phyloP scores from a whole-genome alignment of 2,888 invertebrate genomes.

The Spodoptera picta region DNA sequence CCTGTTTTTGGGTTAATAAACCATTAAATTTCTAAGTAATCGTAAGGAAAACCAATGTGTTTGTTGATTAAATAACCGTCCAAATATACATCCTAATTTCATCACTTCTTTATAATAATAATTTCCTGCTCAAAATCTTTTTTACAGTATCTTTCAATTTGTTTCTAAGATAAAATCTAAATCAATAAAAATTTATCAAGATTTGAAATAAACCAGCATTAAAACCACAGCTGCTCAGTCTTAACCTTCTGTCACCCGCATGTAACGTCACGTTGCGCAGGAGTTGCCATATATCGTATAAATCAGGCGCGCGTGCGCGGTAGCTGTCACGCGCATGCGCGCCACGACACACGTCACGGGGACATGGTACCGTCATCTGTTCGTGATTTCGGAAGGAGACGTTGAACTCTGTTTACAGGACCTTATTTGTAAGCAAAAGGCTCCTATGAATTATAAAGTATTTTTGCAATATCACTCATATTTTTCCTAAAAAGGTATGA shows the following conservation, averaged over 20 bases:
- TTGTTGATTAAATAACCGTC: too few species aligned
- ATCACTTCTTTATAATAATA: too few species aligned
- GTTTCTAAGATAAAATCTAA: too few species aligned
- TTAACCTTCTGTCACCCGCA: constrained; percentile 17
- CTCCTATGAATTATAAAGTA: background rate
- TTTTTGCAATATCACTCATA: too few species aligned
- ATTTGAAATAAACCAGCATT: background rate
- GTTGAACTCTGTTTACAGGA: constrained; percentile 2
- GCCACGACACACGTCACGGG: constrained; percentile 45
- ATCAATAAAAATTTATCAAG: background rate
- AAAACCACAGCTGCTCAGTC: too few species aligned
- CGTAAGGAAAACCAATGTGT: too few species aligned
- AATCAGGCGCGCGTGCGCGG: constrained; percentile 70
- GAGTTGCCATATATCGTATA: constrained; percentile 47
- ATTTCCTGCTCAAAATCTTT: too few species aligned
- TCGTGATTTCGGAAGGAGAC: constrained; percentile 38
- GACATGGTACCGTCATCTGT: constrained; percentile 39
- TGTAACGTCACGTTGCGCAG: constrained; percentile 2
- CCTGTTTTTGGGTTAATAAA: too few species aligned
- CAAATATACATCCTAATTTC: too few species aligned
- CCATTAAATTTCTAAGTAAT: too few species aligned
- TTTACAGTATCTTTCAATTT: too few species aligned
- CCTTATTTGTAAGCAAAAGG: background rate
- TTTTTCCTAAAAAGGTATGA: too few species aligned
- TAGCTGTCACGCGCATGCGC: constrained; percentile 53